phyloP scores from a whole-genome alignment of 1,140 invertebrate genomes.

The Polypedilum vanderplanki region DNA sequence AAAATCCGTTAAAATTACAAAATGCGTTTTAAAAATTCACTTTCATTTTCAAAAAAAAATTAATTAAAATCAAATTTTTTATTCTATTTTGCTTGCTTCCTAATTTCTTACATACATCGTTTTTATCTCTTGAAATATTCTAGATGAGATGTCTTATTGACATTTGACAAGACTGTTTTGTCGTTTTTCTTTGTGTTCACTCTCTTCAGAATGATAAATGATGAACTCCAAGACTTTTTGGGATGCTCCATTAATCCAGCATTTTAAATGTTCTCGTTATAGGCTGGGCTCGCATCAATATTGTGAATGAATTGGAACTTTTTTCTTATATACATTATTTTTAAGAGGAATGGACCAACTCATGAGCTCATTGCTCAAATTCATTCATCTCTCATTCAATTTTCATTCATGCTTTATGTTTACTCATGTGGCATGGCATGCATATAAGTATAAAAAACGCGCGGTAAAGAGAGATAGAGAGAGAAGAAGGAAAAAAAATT shows the following conservation, averaged over 20 bases:
- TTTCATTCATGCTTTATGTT: background rate
- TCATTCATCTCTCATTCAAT: constrained; percentile 6
- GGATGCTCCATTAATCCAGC: constrained; percentile 16
- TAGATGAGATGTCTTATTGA: constrained; percentile 5
- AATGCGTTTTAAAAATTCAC: too few species aligned
- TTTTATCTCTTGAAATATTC: too few species aligned
- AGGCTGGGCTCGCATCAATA: constrained; percentile 9
- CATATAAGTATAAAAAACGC: background rate
- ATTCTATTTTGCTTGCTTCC: too few species aligned
- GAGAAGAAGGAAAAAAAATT: background rate
- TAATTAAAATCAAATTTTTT: too few species aligned
- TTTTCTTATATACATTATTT: background rate
- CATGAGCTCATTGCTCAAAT: background rate
- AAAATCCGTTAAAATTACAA: too few species aligned
- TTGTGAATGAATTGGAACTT: background rate
- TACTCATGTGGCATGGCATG: background rate
- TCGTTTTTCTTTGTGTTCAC: background rate
- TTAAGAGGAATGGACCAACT: background rate
- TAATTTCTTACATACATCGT: too few species aligned
- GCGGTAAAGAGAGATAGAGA: too few species aligned
- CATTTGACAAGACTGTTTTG: constrained; percentile 6
- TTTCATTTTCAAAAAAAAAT: too few species aligned
- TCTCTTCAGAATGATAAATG: constrained; percentile 6
- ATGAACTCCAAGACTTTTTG: background rate
- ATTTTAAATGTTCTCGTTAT: background rate